Conservation (phyloP, 2,888 invertebrate genomes). For the Muschampia staudingeri region DNA sequence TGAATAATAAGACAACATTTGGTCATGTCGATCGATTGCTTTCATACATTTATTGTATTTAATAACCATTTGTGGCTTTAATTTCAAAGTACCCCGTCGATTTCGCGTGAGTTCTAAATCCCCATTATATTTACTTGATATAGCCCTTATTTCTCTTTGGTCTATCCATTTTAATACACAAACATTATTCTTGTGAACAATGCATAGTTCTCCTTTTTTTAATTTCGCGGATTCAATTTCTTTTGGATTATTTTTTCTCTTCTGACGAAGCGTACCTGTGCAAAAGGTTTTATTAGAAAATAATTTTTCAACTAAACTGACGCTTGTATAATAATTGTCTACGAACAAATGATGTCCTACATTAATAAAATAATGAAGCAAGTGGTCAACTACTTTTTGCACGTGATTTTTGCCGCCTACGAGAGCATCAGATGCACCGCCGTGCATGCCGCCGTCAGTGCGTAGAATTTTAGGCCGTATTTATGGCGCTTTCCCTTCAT, state of each 20-base stretch:
- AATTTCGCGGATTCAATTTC: constrained; percentile 46
- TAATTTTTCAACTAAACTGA: constrained; percentile 58
- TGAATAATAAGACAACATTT: constrained; percentile 69
- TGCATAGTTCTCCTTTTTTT: constrained; percentile 57
- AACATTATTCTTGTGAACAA: constrained; percentile 55
- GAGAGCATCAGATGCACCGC: constrained; percentile 61
- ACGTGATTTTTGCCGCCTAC: constrained; percentile 63
- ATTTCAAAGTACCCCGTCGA: constrained; percentile 55
- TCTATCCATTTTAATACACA: constrained; percentile 60
- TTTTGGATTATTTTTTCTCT: constrained; percentile 57
- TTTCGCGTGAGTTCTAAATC: constrained; percentile 58
- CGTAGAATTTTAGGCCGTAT: constrained; percentile 64
- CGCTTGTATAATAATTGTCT: constrained; percentile 51
- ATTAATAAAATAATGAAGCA: constrained; percentile 55
- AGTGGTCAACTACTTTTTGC: constrained; percentile 59
- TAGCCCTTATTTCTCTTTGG: constrained; percentile 69
- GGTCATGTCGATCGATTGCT: constrained; percentile 67
- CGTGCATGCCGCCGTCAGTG: constrained; percentile 62
- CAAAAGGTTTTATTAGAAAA: constrained; percentile 60
- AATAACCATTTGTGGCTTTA: constrained; percentile 59
- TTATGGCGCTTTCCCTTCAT: constrained; percentile 62
- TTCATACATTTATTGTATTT: constrained; percentile 66
- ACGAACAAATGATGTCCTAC: constrained; percentile 63
- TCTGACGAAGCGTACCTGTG: constrained; percentile 60
- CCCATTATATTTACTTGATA: constrained; percentile 64